Conservation (phyloP, 2,888 invertebrate genomes). For the Subacronicta megacephala region DNA sequence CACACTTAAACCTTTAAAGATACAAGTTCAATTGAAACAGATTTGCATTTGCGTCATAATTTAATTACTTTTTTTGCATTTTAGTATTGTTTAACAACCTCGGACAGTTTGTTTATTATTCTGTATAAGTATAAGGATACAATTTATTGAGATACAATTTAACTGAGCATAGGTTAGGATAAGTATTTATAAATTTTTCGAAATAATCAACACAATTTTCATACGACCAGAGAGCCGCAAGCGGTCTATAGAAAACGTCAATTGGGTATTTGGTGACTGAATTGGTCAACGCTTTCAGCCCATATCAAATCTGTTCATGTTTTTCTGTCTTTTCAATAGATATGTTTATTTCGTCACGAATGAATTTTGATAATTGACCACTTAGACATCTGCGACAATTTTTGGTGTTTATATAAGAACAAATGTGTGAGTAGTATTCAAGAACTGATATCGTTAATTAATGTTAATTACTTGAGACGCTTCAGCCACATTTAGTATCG, state of each 20-base stretch:
- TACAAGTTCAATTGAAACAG: not conserved
- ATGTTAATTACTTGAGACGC: too few relatives aligned
- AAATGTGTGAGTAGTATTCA: too few relatives aligned
- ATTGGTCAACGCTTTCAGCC: constrained; percentile 49
- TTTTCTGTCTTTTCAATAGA: constrained; percentile 45
- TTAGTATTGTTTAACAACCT: not conserved
- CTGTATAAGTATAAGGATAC: too few relatives aligned
- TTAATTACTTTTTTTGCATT: constrained; percentile 1
- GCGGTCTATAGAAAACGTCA: constrained; percentile 36
- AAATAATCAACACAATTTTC: constrained; percentile 13
- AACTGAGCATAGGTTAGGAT: not conserved
- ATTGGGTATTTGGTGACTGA: constrained; percentile 45
- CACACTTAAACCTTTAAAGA: not conserved
- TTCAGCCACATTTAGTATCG: not conserved
- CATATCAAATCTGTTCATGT: constrained; percentile 39
- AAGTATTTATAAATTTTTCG: constrained; percentile 15
- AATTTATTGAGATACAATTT: too few relatives aligned
- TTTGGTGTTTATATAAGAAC: too few relatives aligned
- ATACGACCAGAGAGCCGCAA: constrained; percentile 26
- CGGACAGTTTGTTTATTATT: too few relatives aligned
- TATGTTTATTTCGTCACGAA: constrained; percentile 41
- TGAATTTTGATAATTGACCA: constrained; percentile 42
- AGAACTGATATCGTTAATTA: too few relatives aligned
- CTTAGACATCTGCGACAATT: constrained; percentile 4
- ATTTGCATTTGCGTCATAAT: constrained; percentile 4